Evolutionary conservation across 2,113 vertebrate genomes (phyloP).

Genomic region (Halichoerus grypus): DNA sequence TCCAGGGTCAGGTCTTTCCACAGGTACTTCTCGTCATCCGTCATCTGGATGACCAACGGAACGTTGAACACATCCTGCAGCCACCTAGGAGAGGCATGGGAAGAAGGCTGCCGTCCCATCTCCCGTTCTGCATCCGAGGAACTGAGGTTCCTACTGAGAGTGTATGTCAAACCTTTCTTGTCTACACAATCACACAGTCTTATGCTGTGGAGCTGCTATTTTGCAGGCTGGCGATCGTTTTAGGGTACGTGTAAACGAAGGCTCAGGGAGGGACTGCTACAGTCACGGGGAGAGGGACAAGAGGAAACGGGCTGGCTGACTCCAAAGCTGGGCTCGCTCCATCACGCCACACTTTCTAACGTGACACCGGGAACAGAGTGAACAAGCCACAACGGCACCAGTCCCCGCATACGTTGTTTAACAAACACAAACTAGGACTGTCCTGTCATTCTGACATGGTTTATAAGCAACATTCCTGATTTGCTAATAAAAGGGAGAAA

Average conservation of each 20-base stretch:
- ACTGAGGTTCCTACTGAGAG: not conserved
- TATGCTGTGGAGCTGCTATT: rapidly evolving
- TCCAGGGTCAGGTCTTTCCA: conserved; percentile 98
- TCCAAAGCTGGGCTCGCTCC: not conserved
- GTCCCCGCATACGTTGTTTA: rapidly evolving
- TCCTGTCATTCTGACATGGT: not conserved
- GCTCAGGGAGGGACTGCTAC: rapidly evolving
- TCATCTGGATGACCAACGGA: conserved; percentile 96
- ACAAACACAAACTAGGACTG: not conserved
- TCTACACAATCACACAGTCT: not conserved
- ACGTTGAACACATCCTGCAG: conserved; percentile 97
- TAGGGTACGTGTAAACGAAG: not conserved
- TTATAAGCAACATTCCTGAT: too few species aligned
- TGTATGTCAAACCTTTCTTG: not conserved
- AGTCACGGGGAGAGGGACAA: not conserved
- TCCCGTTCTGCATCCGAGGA: too few species aligned
- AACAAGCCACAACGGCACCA: not conserved
- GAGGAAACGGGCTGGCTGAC: not conserved
- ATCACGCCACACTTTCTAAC: not conserved
- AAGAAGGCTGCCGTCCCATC: rapidly evolving
- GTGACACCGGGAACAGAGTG: not conserved
- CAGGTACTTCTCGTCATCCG: conserved; percentile 98
- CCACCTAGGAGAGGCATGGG: conserved; percentile 89
- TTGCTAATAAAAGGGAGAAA: not conserved
- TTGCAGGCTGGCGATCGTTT: not conserved